These are phyloP conservation scores for Plebejus anna DNA, from an alignment of 2,888 invertebrate species.

Conservation along the genomic window DNA sequence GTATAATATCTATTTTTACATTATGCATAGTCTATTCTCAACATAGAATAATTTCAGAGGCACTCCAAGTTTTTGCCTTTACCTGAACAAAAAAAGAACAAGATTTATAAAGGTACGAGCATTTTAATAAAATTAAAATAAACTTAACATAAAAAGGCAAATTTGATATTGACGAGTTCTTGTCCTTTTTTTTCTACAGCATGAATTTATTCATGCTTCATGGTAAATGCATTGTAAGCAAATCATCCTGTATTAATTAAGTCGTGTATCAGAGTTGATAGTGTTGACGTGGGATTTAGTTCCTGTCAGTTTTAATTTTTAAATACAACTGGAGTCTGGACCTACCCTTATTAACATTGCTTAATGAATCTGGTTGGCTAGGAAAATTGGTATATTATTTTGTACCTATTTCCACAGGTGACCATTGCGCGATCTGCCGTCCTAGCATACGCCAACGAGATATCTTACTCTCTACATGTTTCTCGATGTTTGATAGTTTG, in stretches of 20 bases:
- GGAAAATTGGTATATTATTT: no score
- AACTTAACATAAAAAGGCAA: slow-evolving; percentile 11
- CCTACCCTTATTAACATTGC: no score
- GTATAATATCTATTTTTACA: no score
- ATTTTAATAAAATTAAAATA: slow-evolving; percentile 14
- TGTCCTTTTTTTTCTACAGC: background rate
- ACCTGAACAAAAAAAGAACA: background rate
- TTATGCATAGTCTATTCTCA: background rate
- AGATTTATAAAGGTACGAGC: background rate
- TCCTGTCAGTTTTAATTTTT: background rate
- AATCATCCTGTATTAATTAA: slow-evolving; percentile 1
- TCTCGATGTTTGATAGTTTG: no score
- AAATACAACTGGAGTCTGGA: no score
- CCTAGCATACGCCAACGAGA: no score
- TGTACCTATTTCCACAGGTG: no score
- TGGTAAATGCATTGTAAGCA: background rate
- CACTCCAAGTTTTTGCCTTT: background rate
- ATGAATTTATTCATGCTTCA: slow-evolving; percentile 19
- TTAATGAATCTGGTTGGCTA: no score
- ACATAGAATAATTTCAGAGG: background rate
- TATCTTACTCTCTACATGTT: no score
- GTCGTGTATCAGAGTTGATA: background rate
- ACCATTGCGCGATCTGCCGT: no score
- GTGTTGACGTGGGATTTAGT: background rate
- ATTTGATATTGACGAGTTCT: background rate